Evolutionary conservation across 2,113 vertebrate species (phyloP), one percentile per base, ranked within the genome.

Genomic region (Cebus imitator): DNA sequence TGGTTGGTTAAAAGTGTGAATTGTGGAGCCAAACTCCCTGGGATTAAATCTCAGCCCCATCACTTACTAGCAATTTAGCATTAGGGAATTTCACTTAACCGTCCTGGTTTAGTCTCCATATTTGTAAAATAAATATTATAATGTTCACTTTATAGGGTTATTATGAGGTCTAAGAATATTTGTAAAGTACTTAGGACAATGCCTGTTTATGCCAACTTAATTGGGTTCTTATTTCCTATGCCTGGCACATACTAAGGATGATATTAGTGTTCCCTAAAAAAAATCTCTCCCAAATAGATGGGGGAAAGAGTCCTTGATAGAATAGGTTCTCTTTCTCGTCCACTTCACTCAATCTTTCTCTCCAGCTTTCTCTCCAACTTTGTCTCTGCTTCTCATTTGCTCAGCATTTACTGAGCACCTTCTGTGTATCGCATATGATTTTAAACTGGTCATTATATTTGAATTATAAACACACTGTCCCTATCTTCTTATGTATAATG

Each of bases 391-490:
- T 82, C 64, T 90, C 25, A 14, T 70, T 68, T 18, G 37, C 48
- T 92, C 72, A 81, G 23, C 32, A 87, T 35, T 82, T 84, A 66
- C 45, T 73, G 57, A 27, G 50, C 14, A 72, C 20, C 16, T 70
- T 82, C 87, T 52, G 32, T 32, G 16, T 87, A 37, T 55, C 21
- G 73, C 6, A 23, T 61, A 85, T 17, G 57, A 21, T 75, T 81
- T 95, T 81, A 83, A 40, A 27, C 66, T 91, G 27, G 13, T 79
- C 37, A 61, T 94, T 92, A 87, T 66, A 73, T 66, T 87, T 87
- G n/a, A 94, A 87, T 81, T 23, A 70, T 20, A 75, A 94, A 96
- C 68, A 12, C 30, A 78, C 21, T 58, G 25, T n/a, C 16, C 16
- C 32, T 91, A 20, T 66, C 43, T 84, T 90, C 45, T 86, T 88